These are phyloP conservation scores for Channa maculata DNA, from an alignment of 2,113 vertebrate species.

Conservation along the genomic window DNA sequence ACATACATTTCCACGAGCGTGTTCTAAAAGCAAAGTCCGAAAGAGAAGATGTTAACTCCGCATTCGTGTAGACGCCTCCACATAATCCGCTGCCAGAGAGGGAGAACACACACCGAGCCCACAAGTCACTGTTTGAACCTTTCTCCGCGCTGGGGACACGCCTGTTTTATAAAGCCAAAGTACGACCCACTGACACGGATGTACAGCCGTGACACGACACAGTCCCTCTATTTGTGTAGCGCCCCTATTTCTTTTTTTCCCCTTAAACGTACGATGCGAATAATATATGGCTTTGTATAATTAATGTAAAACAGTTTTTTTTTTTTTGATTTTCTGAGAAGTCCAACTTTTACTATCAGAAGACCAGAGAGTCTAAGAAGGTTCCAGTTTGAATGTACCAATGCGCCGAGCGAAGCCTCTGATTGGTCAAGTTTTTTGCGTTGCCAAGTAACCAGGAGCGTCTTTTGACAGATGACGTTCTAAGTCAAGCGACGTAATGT, in stretches of 20 bases:
- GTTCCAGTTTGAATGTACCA: constrained; percentile 49
- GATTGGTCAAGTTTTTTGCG: constrained; percentile 81
- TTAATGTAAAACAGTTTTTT: neutral
- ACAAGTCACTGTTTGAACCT: constrained; percentile 25
- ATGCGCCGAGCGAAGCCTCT: constrained; percentile 66
- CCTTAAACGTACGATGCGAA: neutral
- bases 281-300: fast-evolving
- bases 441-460: constrained; percentile 75
- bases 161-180: constrained; percentile 77
- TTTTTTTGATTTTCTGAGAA: neutral
- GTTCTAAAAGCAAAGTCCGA: constrained; percentile 49
- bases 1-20: constrained; percentile 67
- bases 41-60: constrained; percentile 42
- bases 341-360: neutral
- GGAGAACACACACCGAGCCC: neutral
- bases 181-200: constrained; percentile 51
- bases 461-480: constrained; percentile 23
- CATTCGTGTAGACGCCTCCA: constrained; percentile 45
- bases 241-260: neutral
- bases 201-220: constrained; percentile 21
- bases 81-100: constrained; percentile 44
- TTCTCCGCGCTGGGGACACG: constrained; percentile 14
- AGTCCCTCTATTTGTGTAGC: constrained; percentile 5
- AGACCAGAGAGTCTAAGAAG: constrained; percentile 10
- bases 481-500: neutral